Evolutionary conservation across 2,797 vertebrate genomes (phyloP).

Genomic region (Spheniscus humboldti): DNA sequence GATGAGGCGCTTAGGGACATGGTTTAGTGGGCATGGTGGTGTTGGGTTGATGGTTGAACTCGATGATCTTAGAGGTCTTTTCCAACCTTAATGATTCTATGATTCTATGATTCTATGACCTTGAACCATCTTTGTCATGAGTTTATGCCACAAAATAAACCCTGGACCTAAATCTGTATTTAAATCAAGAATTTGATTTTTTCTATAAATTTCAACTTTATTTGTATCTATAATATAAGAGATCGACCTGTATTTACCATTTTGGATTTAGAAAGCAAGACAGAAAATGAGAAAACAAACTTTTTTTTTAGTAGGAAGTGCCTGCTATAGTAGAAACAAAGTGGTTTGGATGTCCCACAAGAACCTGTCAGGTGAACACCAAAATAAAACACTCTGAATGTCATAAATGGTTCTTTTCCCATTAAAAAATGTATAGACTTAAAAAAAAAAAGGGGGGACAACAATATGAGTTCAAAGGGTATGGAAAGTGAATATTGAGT

Average conservation of each 20-base stretch:
- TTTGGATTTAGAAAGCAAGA: background rate
- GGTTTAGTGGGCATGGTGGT: too few relatives aligned
- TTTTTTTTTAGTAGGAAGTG: background rate
- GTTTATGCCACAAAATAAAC: background rate
- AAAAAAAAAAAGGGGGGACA: background rate
- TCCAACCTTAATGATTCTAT: too few relatives aligned
- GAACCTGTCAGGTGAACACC: background rate
- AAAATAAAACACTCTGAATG: background rate
- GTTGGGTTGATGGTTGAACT: too few relatives aligned
- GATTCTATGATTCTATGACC: background rate
- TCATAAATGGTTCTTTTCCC: background rate
- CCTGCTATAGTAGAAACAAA: background rate
- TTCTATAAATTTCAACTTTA: background rate
- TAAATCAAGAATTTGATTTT: background rate
- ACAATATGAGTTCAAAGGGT: background rate
- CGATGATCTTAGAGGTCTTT: too few relatives aligned
- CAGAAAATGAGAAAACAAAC: background rate
- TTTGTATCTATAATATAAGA: background rate
- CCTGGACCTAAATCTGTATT: background rate
- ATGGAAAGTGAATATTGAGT: background rate
- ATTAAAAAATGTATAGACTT: background rate
- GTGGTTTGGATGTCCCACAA: background rate
- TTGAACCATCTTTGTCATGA: background rate
- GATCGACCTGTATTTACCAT: background rate
- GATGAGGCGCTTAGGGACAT: too few relatives aligned